Conservation (phyloP, 35 echinoderm and acorn worm genomes). For the Acanthaster planci region DNA sequence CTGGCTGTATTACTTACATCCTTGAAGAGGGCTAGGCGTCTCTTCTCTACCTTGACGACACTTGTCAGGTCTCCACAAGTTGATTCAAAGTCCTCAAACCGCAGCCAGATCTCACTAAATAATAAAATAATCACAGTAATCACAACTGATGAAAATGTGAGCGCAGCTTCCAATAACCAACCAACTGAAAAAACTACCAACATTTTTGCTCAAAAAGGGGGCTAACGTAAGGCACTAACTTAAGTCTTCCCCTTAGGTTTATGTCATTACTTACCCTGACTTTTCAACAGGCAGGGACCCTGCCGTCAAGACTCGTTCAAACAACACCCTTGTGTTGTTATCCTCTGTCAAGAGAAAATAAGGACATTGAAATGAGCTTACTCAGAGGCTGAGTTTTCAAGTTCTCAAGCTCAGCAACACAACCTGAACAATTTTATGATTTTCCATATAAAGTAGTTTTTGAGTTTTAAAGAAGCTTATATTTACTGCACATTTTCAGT, state of each 20-base stretch:
- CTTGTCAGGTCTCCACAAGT: conserved; percentile 89
- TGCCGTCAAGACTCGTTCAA: conserved; percentile 94
- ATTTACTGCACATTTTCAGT: too few relatives aligned
- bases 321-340: conserved; percentile 97
- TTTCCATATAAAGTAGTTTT: too few relatives aligned
- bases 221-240: too few relatives aligned
- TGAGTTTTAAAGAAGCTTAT: too few relatives aligned
- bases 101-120: conserved; percentile 86
- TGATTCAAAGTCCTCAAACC: conserved; percentile 96
- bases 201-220: background rate
- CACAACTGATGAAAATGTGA: background rate
- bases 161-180: background rate
- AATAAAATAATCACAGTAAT: conserved; percentile 28
- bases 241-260: too few relatives aligned
- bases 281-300: conserved; percentile 79
- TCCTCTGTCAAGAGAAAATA: conserved; percentile 74
- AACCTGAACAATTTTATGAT: too few relatives aligned
- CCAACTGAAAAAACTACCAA: background rate
- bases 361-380: background rate
- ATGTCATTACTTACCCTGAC: conserved; percentile 82
- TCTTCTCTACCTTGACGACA: conserved; percentile 90
- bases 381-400: too few relatives aligned
- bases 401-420: too few relatives aligned
- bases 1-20: conserved; percentile 56
- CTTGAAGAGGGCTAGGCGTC: conserved; percentile 73